Conservation (phyloP, 2,888 invertebrate genomes). For the Caenorhabditis sp. region DNA sequence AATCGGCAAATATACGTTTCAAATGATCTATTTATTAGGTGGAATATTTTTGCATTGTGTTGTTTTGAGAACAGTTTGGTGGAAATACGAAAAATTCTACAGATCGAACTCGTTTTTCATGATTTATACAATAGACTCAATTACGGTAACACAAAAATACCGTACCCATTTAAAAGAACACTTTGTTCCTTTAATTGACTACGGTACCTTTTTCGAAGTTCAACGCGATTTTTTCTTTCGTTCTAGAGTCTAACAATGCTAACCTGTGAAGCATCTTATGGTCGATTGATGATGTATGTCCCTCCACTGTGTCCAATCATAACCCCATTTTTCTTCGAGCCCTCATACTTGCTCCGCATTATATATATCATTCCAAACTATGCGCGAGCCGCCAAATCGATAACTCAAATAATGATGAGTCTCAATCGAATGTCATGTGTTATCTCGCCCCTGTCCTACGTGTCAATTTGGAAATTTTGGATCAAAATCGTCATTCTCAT, state of each 20-base stretch:
- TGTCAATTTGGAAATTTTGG: no score
- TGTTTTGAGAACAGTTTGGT: neutral
- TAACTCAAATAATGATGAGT: neutral
- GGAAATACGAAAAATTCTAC: neutral
- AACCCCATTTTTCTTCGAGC: neutral
- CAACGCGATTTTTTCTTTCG: no score
- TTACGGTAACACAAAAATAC: slow-evolving; percentile 1
- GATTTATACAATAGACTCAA: neutral
- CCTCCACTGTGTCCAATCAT: slow-evolving; percentile 5
- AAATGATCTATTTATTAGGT: no score
- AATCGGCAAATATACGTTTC: no score
- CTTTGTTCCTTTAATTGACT: no score
- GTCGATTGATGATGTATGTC: neutral
- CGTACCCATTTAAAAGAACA: no score
- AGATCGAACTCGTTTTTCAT: neutral
- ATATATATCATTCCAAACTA: neutral
- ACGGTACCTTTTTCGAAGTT: no score
- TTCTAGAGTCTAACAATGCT: neutral
- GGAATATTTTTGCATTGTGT: no score
- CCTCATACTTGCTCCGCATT: neutral
- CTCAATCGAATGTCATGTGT: slow-evolving; percentile 4
- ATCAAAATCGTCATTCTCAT: no score
- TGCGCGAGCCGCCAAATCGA: neutral
- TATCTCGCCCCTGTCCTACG: neutral
- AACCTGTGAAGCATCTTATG: neutral